Evolutionary conservation across 2,113 vertebrate species (phyloP), one percentile per base, ranked within the genome.

Genomic region (Pseudolaguvia tuberculata): DNA sequence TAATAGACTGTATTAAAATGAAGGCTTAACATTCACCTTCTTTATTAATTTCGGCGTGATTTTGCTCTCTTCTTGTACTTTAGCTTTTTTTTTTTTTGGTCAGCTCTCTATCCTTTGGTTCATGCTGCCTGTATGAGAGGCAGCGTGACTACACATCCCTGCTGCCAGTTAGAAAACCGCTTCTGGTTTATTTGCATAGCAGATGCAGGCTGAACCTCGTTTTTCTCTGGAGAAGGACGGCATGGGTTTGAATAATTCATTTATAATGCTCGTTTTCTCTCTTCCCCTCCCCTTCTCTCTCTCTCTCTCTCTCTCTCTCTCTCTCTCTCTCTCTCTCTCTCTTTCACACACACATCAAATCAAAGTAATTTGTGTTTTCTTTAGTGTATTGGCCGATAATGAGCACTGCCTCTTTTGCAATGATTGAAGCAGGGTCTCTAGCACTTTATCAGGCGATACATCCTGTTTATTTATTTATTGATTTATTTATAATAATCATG

Each of bases 241-340:
- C 61, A 75, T 82, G 72, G 82, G 31, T 73, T 74, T 91, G 85
- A 89, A 90, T 88, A 87, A 90, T 89, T 90, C 86, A 88, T 87
- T 12, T 31, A 27, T 50, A 57, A 55, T 53, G 1, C n/a, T n/a
- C n/a, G n/a, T n/a, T n/a, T n/a, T n/a, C 48, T 21, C 42, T 13
- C 50, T 73, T 18, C 76, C 55, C 68, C 48, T 67, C 76, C 31
- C 25, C 39, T 2, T 62, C 65, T 73, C 47, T 39, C 50, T 65
- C 21, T 78, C 18, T 78, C 14, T 78, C n/a, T n/a, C n/a, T n/a
- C n/a, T n/a, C n/a, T n/a, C n/a, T n/a, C n/a, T 35, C 15, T 48
- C 71, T 83, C 25, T 58, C 62, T 86, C 45, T 71, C 29, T 50
- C 25, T 68, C 13, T 69, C 61, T 45, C 47, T 27, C 29, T 35